Conservation (phyloP, 2,113 vertebrate species). For the Lepidothrix coronata region DNA sequence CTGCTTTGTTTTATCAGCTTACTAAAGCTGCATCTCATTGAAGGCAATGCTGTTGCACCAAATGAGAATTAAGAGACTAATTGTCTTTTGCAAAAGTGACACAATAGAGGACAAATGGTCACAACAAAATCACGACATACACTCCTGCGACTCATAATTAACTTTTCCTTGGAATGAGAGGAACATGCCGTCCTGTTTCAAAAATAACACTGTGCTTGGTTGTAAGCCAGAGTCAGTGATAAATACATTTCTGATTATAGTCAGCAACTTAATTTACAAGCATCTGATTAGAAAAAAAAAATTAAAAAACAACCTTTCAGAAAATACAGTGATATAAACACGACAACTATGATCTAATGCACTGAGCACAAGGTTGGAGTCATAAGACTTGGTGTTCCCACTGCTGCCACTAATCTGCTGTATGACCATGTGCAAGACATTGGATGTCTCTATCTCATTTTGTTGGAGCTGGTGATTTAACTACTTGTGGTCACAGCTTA, state of each 20-base stretch:
- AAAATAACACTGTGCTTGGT: constrained; percentile 42
- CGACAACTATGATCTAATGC: background rate
- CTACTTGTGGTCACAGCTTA: background rate
- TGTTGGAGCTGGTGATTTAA: background rate
- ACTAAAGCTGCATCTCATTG: background rate
- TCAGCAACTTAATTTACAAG: constrained; percentile 28
- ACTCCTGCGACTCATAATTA: background rate
- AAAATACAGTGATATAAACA: background rate
- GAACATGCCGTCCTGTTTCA: constrained; percentile 9
- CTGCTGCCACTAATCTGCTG: background rate
- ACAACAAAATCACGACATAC: background rate
- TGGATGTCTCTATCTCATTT: background rate
- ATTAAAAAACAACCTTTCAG: background rate
- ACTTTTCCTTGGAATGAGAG: constrained; percentile 5
- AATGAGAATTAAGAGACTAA: background rate
- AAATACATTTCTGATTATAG: constrained; percentile 45
- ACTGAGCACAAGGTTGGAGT: background rate
- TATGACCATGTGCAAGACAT: background rate
- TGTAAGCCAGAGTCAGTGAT: constrained; percentile 17
- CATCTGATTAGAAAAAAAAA: background rate
- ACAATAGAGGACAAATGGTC: background rate
- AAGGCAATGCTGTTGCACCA: background rate
- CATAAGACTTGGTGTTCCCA: background rate
- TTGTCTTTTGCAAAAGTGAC: background rate
- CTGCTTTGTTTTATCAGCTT: background rate